phyloP scores from a whole-genome alignment of 2,113 vertebrate genomes.

The Natator depressus region DNA sequence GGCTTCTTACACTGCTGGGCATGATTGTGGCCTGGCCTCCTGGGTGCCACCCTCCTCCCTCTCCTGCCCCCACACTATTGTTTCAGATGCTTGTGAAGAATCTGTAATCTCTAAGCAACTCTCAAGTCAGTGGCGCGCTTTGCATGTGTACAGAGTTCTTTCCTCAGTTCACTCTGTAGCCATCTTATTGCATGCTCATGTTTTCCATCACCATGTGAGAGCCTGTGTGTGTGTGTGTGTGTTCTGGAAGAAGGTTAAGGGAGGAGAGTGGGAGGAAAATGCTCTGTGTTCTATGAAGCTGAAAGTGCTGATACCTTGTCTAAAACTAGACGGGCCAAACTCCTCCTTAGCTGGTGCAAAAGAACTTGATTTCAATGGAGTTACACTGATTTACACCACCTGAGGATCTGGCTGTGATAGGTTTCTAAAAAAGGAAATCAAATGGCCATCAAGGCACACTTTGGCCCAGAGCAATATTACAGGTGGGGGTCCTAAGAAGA shows the following conservation, averaged over 20 bases:
- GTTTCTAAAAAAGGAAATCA: not conserved
- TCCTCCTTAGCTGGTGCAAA: not conserved
- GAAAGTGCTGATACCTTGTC: rapidly evolving
- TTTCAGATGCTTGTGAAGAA: not conserved
- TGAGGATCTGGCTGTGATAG: not conserved
- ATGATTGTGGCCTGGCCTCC: rapidly evolving
- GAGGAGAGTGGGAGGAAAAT: not conserved
- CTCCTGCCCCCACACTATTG: not conserved
- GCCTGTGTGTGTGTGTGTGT: not conserved
- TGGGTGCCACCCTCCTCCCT: not conserved
- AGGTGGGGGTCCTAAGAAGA: not conserved
- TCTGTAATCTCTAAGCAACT: not conserved
- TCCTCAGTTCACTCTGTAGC: not conserved
- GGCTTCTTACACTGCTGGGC: not conserved
- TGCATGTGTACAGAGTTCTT: not conserved
- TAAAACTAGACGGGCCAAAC: not conserved
- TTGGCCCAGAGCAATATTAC: not conserved
- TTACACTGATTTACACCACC: not conserved
- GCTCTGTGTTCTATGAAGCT: not conserved
- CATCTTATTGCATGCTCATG: not conserved
- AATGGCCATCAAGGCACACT: not conserved
- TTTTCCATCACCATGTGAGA: not conserved
- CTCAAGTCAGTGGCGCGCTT: not conserved
- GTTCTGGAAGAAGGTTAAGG: not conserved
- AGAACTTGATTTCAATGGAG: not conserved